Evolutionary conservation across 1,140 invertebrate species (phyloP).

Genomic region (Bombus breviceps): DNA sequence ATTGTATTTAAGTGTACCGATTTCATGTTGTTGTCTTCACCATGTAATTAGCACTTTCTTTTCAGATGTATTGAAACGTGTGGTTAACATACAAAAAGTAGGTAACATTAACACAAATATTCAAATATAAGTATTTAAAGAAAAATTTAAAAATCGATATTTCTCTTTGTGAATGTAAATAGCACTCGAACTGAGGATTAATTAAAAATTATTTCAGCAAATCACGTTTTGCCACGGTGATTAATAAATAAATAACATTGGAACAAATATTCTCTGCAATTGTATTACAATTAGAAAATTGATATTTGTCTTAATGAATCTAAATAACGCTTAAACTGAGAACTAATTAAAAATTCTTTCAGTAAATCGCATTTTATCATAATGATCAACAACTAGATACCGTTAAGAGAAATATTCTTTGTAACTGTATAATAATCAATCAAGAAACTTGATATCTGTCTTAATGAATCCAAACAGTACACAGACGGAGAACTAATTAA

Average conservation of each 20-base stretch:
- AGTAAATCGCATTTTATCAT: background rate
- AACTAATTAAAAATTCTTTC: conserved; percentile 12
- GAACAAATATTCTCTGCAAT: too few relatives aligned
- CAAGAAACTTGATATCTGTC: background rate
- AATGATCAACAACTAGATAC: too few relatives aligned
- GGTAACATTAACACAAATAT: background rate
- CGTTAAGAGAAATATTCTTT: too few relatives aligned
- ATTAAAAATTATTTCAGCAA: background rate
- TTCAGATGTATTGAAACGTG: conserved; percentile 20
- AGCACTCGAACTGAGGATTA: background rate
- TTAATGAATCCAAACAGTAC: background rate
- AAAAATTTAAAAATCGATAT: too few relatives aligned
- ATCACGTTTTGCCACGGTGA: background rate
- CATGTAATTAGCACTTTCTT: conserved; percentile 26
- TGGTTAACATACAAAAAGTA: background rate
- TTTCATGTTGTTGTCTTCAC: background rate
- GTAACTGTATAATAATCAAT: too few relatives aligned
- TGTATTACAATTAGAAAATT: too few relatives aligned
- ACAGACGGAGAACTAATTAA: background rate
- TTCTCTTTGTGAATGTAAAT: background rate
- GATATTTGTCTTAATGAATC: background rate
- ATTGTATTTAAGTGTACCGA: background rate
- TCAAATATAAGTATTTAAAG: too few relatives aligned
- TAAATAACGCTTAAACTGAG: background rate
- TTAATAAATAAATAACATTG: too few relatives aligned